phyloP scores from a whole-genome alignment of 1,140 invertebrate genomes.

The Vanessa tameamea region DNA sequence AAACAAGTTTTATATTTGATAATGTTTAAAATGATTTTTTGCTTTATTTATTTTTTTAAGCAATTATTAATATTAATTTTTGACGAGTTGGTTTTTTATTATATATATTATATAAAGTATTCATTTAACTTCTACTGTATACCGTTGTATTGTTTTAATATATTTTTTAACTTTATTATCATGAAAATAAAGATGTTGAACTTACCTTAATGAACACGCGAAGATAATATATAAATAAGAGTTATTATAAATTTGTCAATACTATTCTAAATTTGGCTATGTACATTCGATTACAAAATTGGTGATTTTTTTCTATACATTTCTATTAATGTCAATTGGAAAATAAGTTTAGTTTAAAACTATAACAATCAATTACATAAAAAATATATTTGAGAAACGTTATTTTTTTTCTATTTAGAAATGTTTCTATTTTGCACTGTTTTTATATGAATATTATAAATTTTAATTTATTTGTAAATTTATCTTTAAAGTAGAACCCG shows the following conservation, averaged over 20 bases:
- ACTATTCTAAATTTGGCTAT: slow-evolving; percentile 19
- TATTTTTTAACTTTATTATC: not conserved
- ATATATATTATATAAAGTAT: too few relatives aligned
- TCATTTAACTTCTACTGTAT: not conserved
- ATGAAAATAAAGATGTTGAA: slow-evolving; percentile 5
- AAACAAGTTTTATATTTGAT: too few relatives aligned
- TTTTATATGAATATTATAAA: not conserved
- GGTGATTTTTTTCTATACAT: not conserved
- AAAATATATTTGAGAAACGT: not conserved
- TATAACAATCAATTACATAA: not conserved
- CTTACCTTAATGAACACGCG: slow-evolving; percentile 15
- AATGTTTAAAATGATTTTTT: too few relatives aligned
- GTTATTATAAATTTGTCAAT: not conserved
- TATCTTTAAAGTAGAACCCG: slow-evolving; percentile 22
- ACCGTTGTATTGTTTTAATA: not conserved
- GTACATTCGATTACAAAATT: slow-evolving; percentile 18
- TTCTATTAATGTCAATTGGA: slow-evolving; percentile 8
- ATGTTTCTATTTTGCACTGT: too few relatives aligned
- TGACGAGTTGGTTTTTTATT: too few relatives aligned
- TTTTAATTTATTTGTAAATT: not conserved
- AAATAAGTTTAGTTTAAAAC: slow-evolving; percentile 8
- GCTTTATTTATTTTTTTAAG: too few relatives aligned
- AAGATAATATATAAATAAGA: not conserved
- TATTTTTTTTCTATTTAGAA: too few relatives aligned
- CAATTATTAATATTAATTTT: too few relatives aligned